phyloP scores from a whole-genome alignment of 2,888 invertebrate genomes.

The Nephrotoma flavescens region DNA sequence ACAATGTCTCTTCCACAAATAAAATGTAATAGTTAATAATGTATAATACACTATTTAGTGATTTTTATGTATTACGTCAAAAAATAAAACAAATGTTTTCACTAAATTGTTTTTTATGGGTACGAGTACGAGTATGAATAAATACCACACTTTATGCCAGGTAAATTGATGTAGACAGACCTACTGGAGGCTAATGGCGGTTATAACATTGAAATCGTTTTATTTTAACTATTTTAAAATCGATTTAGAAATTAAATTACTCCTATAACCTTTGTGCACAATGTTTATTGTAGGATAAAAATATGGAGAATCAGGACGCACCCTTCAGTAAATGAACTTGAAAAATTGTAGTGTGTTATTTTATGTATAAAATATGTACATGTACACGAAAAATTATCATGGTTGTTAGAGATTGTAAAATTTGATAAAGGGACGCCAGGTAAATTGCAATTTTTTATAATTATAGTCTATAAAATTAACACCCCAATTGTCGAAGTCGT shows the following conservation, averaged over 20 bases:
- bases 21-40: background rate
- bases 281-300: background rate
- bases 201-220: background rate
- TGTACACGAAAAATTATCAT: background rate
- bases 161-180: background rate
- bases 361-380: background rate
- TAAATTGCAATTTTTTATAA: background rate
- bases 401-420: background rate
- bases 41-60: background rate
- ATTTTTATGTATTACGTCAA: background rate
- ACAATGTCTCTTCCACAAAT: background rate
- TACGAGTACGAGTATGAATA: background rate
- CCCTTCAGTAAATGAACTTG: background rate
- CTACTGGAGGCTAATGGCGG: background rate
- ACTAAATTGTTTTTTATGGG: background rate
- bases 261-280: background rate
- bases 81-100: background rate
- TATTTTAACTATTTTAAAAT: background rate
- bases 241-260: background rate
- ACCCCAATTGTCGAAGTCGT: no score
- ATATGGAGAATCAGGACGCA: background rate
- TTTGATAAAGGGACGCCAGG: background rate
- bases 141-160: background rate
- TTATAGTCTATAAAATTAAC: background rate
- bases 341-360: background rate